Conservation (phyloP, 1,140 invertebrate genomes). For the Drosophila nikananu region DNA sequence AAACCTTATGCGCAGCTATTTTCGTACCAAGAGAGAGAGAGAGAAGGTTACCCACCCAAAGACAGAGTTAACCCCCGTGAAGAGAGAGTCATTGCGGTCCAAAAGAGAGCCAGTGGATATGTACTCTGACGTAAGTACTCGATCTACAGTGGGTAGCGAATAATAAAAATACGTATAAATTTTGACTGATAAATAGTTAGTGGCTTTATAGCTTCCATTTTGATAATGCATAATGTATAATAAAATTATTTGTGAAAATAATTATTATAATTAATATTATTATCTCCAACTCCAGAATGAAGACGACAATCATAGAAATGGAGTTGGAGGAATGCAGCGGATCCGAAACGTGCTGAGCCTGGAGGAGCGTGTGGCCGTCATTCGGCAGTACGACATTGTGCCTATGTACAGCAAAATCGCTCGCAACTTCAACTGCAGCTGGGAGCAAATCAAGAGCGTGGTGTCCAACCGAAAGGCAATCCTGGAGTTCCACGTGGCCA, state of each 20-base stretch:
- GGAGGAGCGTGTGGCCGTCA: conserved; percentile 74
- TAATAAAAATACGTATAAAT: not conserved
- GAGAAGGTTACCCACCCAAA: not conserved
- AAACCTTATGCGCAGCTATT: conserved; percentile 29
- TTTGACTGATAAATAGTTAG: not conserved
- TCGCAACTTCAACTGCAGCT: conserved; percentile 80
- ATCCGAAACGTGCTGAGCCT: conserved; percentile 75
- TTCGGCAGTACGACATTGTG: conserved; percentile 72
- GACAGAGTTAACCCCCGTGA: conserved; percentile 8
- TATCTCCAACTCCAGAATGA: conserved; percentile 34
- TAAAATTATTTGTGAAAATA: no score
- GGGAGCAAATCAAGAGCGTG: conserved; percentile 82
- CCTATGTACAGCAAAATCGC: conserved; percentile 81
- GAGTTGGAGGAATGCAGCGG: conserved; percentile 44
- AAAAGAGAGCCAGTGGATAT: conserved; percentile 23
- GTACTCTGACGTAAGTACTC: conserved; percentile 72
- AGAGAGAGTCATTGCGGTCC: not conserved
- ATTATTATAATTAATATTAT: no score
- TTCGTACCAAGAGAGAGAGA: conserved; percentile 19
- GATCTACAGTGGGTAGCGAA: conserved; percentile 1
- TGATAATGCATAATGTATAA: not conserved
- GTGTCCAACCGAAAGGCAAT: conserved; percentile 73
- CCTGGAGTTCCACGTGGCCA: conserved; percentile 71
- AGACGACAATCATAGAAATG: conserved; percentile 1
- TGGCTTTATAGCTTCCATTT: not conserved